These are phyloP conservation scores for Ormyrus thymus DNA, from an alignment of 2,888 invertebrate species.

Conservation along the genomic window DNA sequence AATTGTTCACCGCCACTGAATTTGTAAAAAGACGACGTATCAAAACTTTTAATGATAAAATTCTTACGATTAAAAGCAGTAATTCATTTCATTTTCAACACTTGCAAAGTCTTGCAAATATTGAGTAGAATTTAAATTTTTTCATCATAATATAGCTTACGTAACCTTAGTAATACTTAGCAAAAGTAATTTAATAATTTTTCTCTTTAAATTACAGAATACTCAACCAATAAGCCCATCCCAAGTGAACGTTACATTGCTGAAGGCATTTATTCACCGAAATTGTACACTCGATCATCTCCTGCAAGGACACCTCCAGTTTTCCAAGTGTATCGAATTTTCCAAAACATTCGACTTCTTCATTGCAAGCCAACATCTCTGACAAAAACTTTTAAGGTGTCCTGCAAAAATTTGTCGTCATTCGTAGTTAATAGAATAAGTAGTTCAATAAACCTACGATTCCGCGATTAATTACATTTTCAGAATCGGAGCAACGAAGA, in stretches of 20 bases:
- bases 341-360: background rate
- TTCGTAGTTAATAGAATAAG: too few relatives aligned
- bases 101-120: too few relatives aligned
- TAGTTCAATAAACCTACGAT: too few relatives aligned
- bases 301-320: background rate
- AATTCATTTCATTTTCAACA: too few relatives aligned
- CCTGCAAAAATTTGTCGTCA: too few relatives aligned
- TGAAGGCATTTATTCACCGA: background rate
- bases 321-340: background rate
- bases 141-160: too few relatives aligned
- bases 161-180: background rate
- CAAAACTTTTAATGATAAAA: too few relatives aligned
- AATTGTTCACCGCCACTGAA: too few relatives aligned
- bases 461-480: background rate
- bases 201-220: conserved; percentile 2
- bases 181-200: background rate
- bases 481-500: background rate
- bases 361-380: conserved; percentile 1
- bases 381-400: too few relatives aligned
- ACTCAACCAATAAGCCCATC: background rate
- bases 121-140: too few relatives aligned
- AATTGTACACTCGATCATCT: conserved; percentile 12
- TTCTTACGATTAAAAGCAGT: too few relatives aligned
- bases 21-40: too few relatives aligned
- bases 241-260: background rate